These are phyloP conservation scores for Oxyura jamaicensis DNA, from an alignment of 2,113 vertebrate species.

Conservation along the genomic window DNA sequence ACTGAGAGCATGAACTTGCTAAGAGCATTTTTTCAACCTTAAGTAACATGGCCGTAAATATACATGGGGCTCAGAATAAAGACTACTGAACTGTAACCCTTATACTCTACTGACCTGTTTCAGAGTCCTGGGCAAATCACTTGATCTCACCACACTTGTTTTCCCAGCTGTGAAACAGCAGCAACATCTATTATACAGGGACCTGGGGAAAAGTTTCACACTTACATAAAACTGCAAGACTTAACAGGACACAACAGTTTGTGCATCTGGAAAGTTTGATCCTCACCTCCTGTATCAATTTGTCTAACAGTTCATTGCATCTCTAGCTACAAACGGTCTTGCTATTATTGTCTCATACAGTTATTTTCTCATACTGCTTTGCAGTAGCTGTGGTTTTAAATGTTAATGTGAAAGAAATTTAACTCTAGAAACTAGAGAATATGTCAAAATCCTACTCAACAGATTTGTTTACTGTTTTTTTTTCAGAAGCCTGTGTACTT, in stretches of 20 bases:
- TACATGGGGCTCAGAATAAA: neutral
- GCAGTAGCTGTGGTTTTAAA: neutral
- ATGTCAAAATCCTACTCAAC: slow-evolving; percentile 19
- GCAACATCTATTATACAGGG: neutral
- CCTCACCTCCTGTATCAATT: neutral
- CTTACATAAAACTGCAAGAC: neutral
- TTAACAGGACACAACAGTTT: accelerated
- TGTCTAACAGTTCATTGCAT: neutral
- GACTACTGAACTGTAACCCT: slow-evolving; percentile 33
- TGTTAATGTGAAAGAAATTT: neutral
- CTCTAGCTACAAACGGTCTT: neutral
- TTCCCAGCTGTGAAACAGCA: slow-evolving; percentile 45
- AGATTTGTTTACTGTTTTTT: slow-evolving; percentile 39
- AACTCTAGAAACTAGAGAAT: neutral
- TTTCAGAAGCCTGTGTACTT: slow-evolving; percentile 5
- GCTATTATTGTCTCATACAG: neutral
- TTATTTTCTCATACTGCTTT: neutral
- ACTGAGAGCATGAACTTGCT: slow-evolving; percentile 10
- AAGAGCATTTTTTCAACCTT: slow-evolving; percentile 60
- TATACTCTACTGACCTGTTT: neutral
- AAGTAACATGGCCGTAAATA: slow-evolving; percentile 48
- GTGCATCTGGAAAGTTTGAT: neutral
- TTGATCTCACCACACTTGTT: slow-evolving; percentile 27
- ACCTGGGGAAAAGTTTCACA: slow-evolving; percentile 5
- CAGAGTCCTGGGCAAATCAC: slow-evolving; percentile 38